Base-by-base conservation (phyloP, 2,797 vertebrate species). In the Allobates femoralis region DNA sequence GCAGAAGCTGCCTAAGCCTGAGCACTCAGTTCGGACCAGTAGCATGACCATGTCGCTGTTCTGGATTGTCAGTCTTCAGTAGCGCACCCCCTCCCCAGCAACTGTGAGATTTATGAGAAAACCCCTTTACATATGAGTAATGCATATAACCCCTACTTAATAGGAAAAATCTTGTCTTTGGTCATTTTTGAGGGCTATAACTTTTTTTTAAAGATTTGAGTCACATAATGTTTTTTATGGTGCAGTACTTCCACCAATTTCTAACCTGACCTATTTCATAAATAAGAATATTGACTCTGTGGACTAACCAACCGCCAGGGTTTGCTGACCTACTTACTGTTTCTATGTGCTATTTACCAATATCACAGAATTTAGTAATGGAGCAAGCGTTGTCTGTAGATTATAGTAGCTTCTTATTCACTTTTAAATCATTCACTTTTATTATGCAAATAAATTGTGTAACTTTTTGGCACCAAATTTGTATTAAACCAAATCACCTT, bases 181-280 rank as follows among this genome's bases (percentile, higher is more conserved):
- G 19, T 73, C 3, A 46, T 73, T 66, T n/a, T 50, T 26, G 19
- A 46, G 34, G 46, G 23, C 73, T 75, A 75, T 75, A 32, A 1
- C 18, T 11, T 75, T 76, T n/a, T 75, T 53, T 76, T 53, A 76
- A 34, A 34, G 7, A 56, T 19, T n/a, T 55, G 37, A 4, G 53
- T 77, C n/a, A 76, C n/a, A 51, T 8, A 55, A 55, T 21, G 26
- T 51, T 77, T 77, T 55, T 76, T 55, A 76, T 76, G 51, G 46
- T 53, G 28, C n/a, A 51, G 41, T 55, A 50, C 51, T 76, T 76
- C 74, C 74, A 32, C 26, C 32, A 16, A 30, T 30, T 6, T 55
- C 12, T 30, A 56, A 56, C 28, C 51, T 19, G 26, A 77, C 2
- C 15, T 21, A 67, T 19, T 76, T 56, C 51, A 32, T 55, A 51